Evolutionary conservation across 2,888 invertebrate genomes (phyloP), one percentile per base, ranked within the genome.

Genomic region (Noctua janthina): DNA sequence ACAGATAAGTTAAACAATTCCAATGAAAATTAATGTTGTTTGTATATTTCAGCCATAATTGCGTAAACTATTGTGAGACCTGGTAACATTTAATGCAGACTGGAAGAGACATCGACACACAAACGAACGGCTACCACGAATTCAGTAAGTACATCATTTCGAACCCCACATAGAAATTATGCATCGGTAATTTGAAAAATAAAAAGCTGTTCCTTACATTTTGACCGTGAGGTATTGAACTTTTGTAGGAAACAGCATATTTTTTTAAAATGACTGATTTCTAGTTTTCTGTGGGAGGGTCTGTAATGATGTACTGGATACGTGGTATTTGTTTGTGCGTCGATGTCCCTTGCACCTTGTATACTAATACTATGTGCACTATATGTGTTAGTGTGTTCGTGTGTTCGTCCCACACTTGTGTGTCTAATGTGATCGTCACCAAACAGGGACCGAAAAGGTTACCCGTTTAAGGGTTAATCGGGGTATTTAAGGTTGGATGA

Each of bases 31-130:
- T 83, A 70, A 74, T 39, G 15, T 17, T 49, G 7, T 67, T 82
- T 85, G 8, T 81, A 39, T 74, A 85, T 85, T 86, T 70, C 83
- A 84, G 83, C 62, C 35, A 11, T 56, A 17, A 71, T 70, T 67
- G 17, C 62, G 29, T 74, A 49, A 13, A 29, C 7, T 74, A 15
- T 69, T 73, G 66, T 66, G 82, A 62, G 17, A 20, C 39, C 73
- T 67, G 83, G 86, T 84, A 84, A 84, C 10, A 10, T 66, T 75
- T 10, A 49, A 66, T 29, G 29, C 59, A 13, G n/a, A n/a, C 10
- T 59, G n/a, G 13, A n/a, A 62, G 29, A 62, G n/a, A 15, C 29
- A 29, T 62, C 15, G 15, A 15, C 29, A 7, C 11, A 15, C 59
- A 59, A 29, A 0, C 15, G 29, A 29, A 0, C 15, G 29, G 2